Conservation (phyloP, 2,888 invertebrate species). For the Sarcophaga subvicina region DNA sequence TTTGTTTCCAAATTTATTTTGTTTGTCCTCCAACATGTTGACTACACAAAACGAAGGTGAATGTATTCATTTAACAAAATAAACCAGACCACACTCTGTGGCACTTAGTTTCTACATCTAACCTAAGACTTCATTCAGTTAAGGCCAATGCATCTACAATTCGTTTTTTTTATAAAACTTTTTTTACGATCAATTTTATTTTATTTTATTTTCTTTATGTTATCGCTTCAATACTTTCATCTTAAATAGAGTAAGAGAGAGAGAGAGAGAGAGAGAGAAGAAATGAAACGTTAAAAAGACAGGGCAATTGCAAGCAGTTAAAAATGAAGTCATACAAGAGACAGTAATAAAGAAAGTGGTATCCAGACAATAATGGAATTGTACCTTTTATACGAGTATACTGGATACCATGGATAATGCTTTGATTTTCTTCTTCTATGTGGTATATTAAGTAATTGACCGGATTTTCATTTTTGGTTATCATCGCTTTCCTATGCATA, state of each 20-base stretch:
- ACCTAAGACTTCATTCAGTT: too few species aligned
- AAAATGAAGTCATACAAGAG: slow-evolving; percentile 60
- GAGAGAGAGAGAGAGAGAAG: too few species aligned
- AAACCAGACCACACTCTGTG: slow-evolving; percentile 37
- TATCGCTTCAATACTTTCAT: not conserved
- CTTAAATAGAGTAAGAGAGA: not conserved
- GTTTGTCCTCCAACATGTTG: slow-evolving; percentile 28
- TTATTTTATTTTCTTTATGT: too few species aligned
- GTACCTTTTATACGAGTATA: not conserved
- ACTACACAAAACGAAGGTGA: slow-evolving; percentile 45
- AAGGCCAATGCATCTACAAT: too few species aligned
- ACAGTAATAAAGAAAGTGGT: slow-evolving; percentile 17
- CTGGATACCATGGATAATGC: too few species aligned
- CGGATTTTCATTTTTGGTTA: slow-evolving; percentile 13
- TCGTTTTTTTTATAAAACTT: too few species aligned
- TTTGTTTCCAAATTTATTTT: slow-evolving; percentile 51
- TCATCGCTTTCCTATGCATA: not conserved
- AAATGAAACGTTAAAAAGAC: not conserved
- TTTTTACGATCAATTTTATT: too few species aligned
- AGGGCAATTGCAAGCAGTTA: not conserved
- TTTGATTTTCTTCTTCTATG: not conserved
- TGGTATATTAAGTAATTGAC: slow-evolving; percentile 59
- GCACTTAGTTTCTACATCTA: too few species aligned
- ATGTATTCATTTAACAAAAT: slow-evolving; percentile 41
- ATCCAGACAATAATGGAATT: slow-evolving; percentile 39